Evolutionary conservation across 2,113 vertebrate species (phyloP).

Genomic region (Danionella cerebrum): DNA sequence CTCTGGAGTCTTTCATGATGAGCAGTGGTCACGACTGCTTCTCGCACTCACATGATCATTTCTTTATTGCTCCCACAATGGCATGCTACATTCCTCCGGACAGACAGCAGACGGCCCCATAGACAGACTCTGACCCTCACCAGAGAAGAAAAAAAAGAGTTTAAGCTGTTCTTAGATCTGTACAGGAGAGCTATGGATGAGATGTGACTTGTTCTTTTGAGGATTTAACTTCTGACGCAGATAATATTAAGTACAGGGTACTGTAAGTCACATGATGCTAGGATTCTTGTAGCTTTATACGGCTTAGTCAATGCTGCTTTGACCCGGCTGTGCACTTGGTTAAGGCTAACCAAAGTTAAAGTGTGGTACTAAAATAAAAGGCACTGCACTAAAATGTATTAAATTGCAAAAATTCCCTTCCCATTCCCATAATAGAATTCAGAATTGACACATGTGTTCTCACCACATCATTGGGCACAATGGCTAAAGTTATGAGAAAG

Average conservation of each 20-base stretch:
- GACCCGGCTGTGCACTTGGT: too few species aligned
- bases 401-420: too few species aligned
- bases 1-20: background rate
- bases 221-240: too few species aligned
- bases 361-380: too few species aligned
- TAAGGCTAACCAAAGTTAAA: too few species aligned
- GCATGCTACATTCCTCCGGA: slow-evolving; percentile 17
- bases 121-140: background rate
- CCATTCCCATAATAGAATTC: too few species aligned
- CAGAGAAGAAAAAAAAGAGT: background rate
- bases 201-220: background rate
- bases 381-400: too few species aligned
- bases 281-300: background rate
- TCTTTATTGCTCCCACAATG: slow-evolving; percentile 14
- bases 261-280: background rate
- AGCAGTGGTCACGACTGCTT: background rate
- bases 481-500: too few species aligned
- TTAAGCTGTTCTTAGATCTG: background rate
- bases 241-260: too few species aligned
- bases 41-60: background rate
- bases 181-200: background rate
- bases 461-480: too few species aligned
- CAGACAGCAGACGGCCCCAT: background rate
- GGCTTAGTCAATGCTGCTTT: too few species aligned
- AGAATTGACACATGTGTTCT: too few species aligned